phyloP scores from a whole-genome alignment of 2,888 invertebrate genomes.

The Pelosia muscerda region DNA sequence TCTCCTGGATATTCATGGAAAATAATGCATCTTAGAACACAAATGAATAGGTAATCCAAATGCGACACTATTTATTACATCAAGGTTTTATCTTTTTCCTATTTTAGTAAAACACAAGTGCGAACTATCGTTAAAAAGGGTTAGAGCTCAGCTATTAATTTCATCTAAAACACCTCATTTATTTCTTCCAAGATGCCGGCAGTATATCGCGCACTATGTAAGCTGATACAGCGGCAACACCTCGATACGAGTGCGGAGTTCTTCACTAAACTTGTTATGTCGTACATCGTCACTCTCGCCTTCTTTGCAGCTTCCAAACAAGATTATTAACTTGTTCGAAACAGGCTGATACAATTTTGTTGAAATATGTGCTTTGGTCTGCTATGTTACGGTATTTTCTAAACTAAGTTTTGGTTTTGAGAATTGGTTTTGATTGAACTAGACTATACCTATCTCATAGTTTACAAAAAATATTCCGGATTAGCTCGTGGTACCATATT shows the following conservation, averaged over 20 bases:
- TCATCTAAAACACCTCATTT: background rate
- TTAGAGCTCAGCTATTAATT: background rate
- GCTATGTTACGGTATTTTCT: background rate
- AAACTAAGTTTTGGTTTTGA: background rate
- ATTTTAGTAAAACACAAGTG: background rate
- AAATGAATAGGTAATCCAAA: too few relatives aligned
- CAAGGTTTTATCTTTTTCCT: too few relatives aligned
- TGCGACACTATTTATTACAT: background rate
- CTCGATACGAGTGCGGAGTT: conserved; percentile 8
- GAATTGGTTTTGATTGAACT: background rate
- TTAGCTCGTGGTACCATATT: too few relatives aligned
- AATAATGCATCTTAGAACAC: too few relatives aligned
- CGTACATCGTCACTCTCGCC: conserved; percentile 4
- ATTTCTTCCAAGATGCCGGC: background rate
- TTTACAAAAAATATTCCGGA: background rate
- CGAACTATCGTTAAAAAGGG: background rate
- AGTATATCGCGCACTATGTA: conserved; percentile 6
- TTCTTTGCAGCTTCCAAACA: conserved; percentile 30
- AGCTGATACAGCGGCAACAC: conserved; percentile 2
- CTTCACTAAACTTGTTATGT: conserved; percentile 18
- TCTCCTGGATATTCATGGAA: too few relatives aligned
- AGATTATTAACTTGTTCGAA: conserved; percentile 18
- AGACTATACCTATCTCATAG: background rate
- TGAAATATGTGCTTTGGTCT: conserved; percentile 7
- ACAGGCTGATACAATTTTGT: conserved; percentile 8